Percentiles rank a stretch among this genome's conserved stretches.
Conservation (phyloP, 1,140 invertebrate genomes). For the Drosophila sulfurigaster region DNA sequence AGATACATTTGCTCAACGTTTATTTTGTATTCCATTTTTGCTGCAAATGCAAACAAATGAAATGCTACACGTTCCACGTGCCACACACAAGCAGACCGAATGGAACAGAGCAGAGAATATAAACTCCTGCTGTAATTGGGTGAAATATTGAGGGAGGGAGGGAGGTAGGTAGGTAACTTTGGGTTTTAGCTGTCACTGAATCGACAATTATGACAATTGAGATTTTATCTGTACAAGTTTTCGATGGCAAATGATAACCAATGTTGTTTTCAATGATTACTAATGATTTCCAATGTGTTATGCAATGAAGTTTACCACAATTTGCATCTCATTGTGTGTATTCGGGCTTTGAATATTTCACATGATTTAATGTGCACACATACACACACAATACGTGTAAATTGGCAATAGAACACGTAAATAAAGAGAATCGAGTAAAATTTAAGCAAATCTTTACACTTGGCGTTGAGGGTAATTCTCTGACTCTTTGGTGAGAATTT, state of each 20-base stretch:
- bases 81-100: constrained; percentile 5
- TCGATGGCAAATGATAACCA: constrained; percentile 23
- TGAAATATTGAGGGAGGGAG: background rate
- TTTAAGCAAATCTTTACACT: background rate
- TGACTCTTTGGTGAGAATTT: background rate
- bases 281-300: constrained; percentile 30
- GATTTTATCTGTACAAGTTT: constrained; percentile 49
- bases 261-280: constrained; percentile 32
- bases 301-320: constrained; percentile 24
- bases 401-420: background rate
- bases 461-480: too few species aligned
- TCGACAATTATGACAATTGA: constrained; percentile 65
- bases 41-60: constrained; percentile 39
- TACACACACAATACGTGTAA: background rate
- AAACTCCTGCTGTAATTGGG: constrained; percentile 6
- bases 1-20: constrained; percentile 29
- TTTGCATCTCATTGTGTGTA: constrained; percentile 18
- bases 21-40: constrained; percentile 35
- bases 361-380: background rate
- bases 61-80: constrained; percentile 35
- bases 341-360: constrained; percentile 8
- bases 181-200: constrained; percentile 23
- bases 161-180: background rate
- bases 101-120: background rate
- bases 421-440: background rate